Percentiles rank a stretch among this genome's conserved stretches.
Evolutionary conservation across 1,140 invertebrate genomes (phyloP).

Genomic region (Laupala kohalensis): DNA sequence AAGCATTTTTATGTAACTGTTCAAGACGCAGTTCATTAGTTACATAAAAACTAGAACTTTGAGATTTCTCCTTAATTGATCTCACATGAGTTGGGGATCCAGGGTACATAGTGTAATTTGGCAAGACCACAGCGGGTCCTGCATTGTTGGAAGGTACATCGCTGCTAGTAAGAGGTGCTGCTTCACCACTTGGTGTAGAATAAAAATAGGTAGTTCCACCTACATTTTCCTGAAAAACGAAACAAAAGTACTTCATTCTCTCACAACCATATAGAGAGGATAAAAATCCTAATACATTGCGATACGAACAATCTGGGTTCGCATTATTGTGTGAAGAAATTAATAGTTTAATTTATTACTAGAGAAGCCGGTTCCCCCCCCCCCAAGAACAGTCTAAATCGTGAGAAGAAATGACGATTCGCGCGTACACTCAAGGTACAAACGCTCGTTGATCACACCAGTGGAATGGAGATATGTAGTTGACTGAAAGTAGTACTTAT

Average conservation of each 20-base stretch:
- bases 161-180: neutral
- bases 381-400: too few relatives aligned
- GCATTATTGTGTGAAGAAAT: neutral
- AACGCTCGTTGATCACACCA: too few relatives aligned
- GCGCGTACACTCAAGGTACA: too few relatives aligned
- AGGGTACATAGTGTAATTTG: conserved; percentile 43
- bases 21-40: conserved; percentile 61
- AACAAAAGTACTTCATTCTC: neutral
- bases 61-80: conserved; percentile 30
- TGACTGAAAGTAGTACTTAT: too few relatives aligned
- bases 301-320: neutral
- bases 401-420: too few relatives aligned
- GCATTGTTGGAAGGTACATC: neutral
- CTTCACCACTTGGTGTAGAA: conserved; percentile 23
- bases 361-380: too few relatives aligned
- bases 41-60: conserved; percentile 47
- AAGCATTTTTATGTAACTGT: conserved; percentile 59
- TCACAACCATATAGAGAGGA: neutral
- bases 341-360: too few relatives aligned
- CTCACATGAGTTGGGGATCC: conserved; percentile 49
- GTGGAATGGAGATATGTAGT: too few relatives aligned
- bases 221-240: conserved; percentile 61
- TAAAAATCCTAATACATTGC: neutral
- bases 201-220: conserved; percentile 92
- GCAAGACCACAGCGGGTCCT: conserved; percentile 14